A percentile compares a stretch with the other conserved stretches of the same genome.
These are phyloP conservation scores for Dendrocincla fuliginosa DNA, from an alignment of 2,797 vertebrate species.

Conservation along the genomic window DNA sequence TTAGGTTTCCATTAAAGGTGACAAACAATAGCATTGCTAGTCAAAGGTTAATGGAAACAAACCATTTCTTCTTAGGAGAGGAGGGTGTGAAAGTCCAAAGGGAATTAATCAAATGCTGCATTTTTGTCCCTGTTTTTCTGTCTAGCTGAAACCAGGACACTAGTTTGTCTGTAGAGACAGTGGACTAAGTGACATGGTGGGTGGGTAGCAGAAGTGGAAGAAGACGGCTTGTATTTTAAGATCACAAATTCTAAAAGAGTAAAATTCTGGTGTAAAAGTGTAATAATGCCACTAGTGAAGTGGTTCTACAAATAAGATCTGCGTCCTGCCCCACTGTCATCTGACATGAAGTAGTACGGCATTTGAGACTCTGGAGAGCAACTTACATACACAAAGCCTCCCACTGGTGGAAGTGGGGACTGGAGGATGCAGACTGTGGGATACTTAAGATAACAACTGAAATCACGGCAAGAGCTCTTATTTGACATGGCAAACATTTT, in stretches of 20 bases:
- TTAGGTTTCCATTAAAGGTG: neutral
- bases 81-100: neutral
- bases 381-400: fast-evolving
- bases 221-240: neutral
- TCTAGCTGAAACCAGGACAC: neutral
- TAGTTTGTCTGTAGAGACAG: neutral
- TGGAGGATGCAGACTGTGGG: neutral
- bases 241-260: neutral
- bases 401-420: neutral
- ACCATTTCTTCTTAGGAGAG: neutral
- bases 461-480: neutral
- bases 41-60: neutral
- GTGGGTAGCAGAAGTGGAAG: neutral
- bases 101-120: neutral
- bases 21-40: neutral
- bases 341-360: neutral
- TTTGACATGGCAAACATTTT: neutral
- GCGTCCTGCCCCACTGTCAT: neutral
- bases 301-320: neutral
- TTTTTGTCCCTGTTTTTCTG: neutral
- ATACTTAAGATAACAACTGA: neutral
- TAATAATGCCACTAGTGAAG: neutral
- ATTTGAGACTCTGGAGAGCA: neutral
- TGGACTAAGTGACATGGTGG: neutral
- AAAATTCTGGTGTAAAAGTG: neutral